Evolutionary conservation across 2,797 vertebrate species (phyloP), one percentile per base, ranked within the genome.

Genomic region (Sebastolobus altivelis): DNA sequence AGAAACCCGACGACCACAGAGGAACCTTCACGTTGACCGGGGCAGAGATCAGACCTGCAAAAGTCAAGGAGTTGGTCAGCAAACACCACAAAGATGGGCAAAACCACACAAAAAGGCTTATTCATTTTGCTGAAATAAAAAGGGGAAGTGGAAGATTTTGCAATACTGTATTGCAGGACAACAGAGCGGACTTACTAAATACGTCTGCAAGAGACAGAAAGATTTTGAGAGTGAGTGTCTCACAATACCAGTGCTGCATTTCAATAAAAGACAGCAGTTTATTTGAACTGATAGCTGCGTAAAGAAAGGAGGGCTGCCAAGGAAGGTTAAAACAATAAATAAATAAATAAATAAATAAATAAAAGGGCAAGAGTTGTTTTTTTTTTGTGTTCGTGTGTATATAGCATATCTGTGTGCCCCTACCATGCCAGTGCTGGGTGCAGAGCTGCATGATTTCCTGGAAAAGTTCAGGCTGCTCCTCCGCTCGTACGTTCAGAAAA

Each of bases 381-480:
- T n/a, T n/a, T n/a, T n/a, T n/a, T n/a, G 18, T 52, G 20, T 52
- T 52, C 20, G 20, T 61, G 40, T 38, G n/a, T 46, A 1, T 52
- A 12, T 4, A 35, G 6, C 29, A 4, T 18, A n/a, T 72, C 8
- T 37, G 37, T 65, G 66, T 68, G 40, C 56, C 11, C 61, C 9
- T 81, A 94, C 94, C 94, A 20, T 95, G 94, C 93, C 94, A 95
- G 82, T 95, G 95, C 20, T 86, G 84, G 5, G 91, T 95, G 89
- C 94, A 94, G 29, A 94, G 95, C 13, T 90, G 75, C n/a, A 73
- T 75, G 63, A 95, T 93, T 69, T 95, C 88, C 75, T 93, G 75
- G 75, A 90, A 93, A 16, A 92, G 87, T 58, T 92, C 85, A 3
- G 93, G 92, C 29, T 93, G 87, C 33, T 94, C 88, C 40, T 94